These are phyloP conservation scores for Dinomys branickii DNA, from an alignment of 2,113 vertebrate genomes.

Conservation along the genomic window DNA sequence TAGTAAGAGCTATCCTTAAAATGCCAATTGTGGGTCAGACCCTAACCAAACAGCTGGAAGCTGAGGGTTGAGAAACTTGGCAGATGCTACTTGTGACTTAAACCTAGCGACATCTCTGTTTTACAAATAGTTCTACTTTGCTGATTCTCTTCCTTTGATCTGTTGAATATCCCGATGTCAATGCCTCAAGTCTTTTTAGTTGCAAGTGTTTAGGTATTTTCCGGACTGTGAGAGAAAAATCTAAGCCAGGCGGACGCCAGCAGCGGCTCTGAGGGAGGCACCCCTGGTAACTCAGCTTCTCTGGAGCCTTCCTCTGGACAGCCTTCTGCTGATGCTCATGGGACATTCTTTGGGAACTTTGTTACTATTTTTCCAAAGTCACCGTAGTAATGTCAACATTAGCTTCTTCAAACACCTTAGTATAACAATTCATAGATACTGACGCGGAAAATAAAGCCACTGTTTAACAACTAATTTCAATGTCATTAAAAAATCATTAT, in stretches of 20 bases:
- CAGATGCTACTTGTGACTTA: neutral
- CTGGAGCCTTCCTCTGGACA: neutral
- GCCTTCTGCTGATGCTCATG: neutral
- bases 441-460: slow-evolving; percentile 9
- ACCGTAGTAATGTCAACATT: slow-evolving; percentile 26
- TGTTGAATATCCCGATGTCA: neutral
- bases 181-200: neutral
- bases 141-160: slow-evolving; percentile 13
- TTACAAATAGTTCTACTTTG: slow-evolving; percentile 22
- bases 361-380: slow-evolving; percentile 33
- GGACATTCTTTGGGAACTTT: neutral
- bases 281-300: neutral
- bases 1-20: slow-evolving; percentile 36
- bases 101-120: slow-evolving; percentile 6
- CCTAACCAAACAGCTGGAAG: neutral
- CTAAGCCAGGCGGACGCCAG: neutral
- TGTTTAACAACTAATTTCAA: slow-evolving; percentile 45
- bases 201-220: neutral
- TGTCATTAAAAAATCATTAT: slow-evolving; percentile 18
- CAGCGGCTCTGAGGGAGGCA: neutral
- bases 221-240: neutral
- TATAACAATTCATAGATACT: slow-evolving; percentile 28
- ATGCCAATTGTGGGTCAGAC: slow-evolving; percentile 3
- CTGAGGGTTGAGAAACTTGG: neutral
- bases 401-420: slow-evolving; percentile 30